Evolutionary conservation across 2,797 vertebrate genomes (phyloP).

Genomic region (Spondyliosoma cantharus): DNA sequence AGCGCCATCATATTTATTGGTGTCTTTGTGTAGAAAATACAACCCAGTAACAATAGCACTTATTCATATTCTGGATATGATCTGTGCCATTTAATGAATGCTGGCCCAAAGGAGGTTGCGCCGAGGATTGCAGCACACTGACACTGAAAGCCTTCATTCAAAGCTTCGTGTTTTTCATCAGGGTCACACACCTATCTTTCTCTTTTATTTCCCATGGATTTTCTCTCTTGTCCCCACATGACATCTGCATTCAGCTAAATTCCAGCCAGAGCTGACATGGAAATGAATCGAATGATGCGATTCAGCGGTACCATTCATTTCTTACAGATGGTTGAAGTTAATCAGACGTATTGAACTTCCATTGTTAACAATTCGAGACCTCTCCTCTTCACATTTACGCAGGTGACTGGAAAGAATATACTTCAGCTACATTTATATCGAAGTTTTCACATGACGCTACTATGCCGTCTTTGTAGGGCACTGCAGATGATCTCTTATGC

Average conservation of each 20-base stretch:
- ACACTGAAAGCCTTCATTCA: not conserved
- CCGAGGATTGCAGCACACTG: not conserved
- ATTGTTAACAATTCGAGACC: too few relatives aligned
- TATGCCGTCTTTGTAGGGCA: too few relatives aligned
- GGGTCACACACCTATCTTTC: not conserved
- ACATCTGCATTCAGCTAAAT: too few relatives aligned
- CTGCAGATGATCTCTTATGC: too few relatives aligned
- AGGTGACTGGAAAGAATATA: not conserved
- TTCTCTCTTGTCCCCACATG: not conserved
- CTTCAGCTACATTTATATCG: not conserved
- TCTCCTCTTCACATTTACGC: not conserved
- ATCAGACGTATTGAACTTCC: too few relatives aligned
- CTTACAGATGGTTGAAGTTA: too few relatives aligned
- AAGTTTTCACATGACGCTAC: not conserved
- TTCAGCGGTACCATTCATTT: too few relatives aligned
- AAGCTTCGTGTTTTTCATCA: not conserved
- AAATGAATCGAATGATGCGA: too few relatives aligned
- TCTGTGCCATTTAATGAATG: constrained; percentile 3
- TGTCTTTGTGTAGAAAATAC: not conserved
- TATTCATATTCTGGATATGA: not conserved
- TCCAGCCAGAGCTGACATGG: too few relatives aligned
- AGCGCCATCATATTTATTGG: not conserved
- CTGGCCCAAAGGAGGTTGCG: not conserved
- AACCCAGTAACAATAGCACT: not conserved
- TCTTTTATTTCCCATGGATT: not conserved